Evolutionary conservation across 2,113 vertebrate genomes (phyloP).

Genomic region (Acanthisitta chloris): DNA sequence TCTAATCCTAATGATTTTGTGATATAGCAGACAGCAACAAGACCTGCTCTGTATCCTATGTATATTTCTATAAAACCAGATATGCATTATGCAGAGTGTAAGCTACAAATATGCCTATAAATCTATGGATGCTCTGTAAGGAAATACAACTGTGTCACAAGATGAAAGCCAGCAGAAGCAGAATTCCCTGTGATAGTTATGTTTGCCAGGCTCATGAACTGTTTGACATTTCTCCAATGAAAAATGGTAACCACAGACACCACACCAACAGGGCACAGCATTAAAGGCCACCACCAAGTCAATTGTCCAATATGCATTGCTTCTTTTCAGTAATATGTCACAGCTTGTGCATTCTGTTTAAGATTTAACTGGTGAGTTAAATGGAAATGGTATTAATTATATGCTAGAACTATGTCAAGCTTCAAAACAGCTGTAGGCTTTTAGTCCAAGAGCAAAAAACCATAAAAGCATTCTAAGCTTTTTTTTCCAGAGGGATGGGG

Average conservation of each 20-base stretch:
- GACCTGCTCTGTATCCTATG: neutral
- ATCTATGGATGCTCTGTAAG: neutral
- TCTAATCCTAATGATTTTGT: neutral
- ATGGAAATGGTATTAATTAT: constrained; percentile 63
- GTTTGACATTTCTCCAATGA: constrained; percentile 38
- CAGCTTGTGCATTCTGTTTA: constrained; percentile 40
- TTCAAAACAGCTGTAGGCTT: constrained; percentile 51
- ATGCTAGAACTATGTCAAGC: constrained; percentile 22
- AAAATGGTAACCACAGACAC: constrained; percentile 42
- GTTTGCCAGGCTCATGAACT: constrained; percentile 23
- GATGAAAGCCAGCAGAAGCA: constrained; percentile 23
- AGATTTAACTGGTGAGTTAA: constrained; percentile 43
- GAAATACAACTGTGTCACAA: neutral
- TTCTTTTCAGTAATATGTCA: constrained; percentile 29
- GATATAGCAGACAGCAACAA: neutral
- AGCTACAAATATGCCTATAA: neutral
- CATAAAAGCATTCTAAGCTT: neutral
- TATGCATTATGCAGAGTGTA: neutral
- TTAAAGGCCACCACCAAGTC: constrained; percentile 48
- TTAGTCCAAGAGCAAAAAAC: constrained; percentile 13
- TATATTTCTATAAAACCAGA: neutral
- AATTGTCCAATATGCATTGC: constrained; percentile 15
- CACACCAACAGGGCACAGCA: neutral
- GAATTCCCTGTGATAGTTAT: neutral
- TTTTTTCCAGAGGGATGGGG: neutral